A percentile compares a stretch with the other conserved stretches of the same genome.
These are phyloP conservation scores for Scrobipalpa costella DNA, from an alignment of 2,888 invertebrate species.

Conservation along the genomic window DNA sequence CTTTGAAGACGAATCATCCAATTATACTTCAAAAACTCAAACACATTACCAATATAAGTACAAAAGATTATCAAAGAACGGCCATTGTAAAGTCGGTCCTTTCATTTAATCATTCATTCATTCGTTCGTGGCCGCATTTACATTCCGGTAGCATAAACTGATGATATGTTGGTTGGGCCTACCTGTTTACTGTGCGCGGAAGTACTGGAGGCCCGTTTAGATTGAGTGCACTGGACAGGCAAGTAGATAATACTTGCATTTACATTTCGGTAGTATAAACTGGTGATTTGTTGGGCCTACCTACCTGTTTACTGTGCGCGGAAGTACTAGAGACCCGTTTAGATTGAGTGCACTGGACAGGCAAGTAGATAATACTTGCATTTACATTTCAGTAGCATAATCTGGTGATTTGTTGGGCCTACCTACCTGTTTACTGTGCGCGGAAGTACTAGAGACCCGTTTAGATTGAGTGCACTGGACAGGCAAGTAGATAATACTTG, in stretches of 20 bases:
- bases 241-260: too few relatives aligned
- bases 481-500: too few relatives aligned
- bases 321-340: conserved; percentile 59
- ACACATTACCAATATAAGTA: conserved; percentile 16
- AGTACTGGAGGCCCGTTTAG: conserved; percentile 53
- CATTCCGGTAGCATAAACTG: conserved; percentile 68
- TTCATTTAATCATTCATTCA: conserved; percentile 20
- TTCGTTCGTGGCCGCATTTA: conserved; percentile 51
- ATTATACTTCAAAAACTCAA: conserved; percentile 5
- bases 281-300: conserved; percentile 66
- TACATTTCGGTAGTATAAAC: neutral
- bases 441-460: conserved; percentile 60
- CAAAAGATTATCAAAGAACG: conserved; percentile 16
- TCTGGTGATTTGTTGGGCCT: conserved; percentile 62
- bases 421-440: conserved; percentile 69
- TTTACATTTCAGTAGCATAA: neutral
- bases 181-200: conserved; percentile 70
- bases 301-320: conserved; percentile 69
- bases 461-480: conserved; percentile 36
- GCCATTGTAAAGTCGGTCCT: neutral
- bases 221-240: conserved; percentile 28
- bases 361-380: too few relatives aligned
- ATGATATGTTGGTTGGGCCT: conserved; percentile 70
- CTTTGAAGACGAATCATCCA: conserved; percentile 5
- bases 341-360: conserved; percentile 29